These are phyloP conservation scores for Allacma fusca DNA, from an alignment of 2,888 invertebrate genomes.

Conservation along the genomic window DNA sequence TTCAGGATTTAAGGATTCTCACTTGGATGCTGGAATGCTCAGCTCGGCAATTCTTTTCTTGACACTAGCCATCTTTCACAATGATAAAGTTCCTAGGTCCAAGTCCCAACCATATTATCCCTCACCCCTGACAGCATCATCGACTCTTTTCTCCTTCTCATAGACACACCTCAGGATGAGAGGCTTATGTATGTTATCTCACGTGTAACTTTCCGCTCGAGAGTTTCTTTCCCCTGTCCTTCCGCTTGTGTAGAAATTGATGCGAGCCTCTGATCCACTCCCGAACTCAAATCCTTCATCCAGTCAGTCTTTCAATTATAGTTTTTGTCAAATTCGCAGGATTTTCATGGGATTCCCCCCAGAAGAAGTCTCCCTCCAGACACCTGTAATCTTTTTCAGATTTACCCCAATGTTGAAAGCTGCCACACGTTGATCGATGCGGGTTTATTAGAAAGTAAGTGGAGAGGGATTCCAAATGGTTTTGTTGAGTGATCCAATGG, in stretches of 20 bases:
- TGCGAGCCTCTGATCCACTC: neutral
- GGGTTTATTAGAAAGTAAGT: too few species aligned
- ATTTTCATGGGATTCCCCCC: neutral
- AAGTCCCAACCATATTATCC: slow-evolving; percentile 35
- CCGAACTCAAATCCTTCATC: slow-evolving; percentile 8
- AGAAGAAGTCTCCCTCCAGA: neutral
- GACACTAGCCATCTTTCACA: slow-evolving; percentile 49
- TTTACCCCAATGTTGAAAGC: neutral
- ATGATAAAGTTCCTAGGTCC: slow-evolving; percentile 21
- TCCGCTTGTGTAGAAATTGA: neutral
- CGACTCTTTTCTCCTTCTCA: neutral
- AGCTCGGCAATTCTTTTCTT: slow-evolving; percentile 37
- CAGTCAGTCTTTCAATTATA: neutral
- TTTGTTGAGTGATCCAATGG: too few species aligned
- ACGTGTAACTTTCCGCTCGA: neutral
- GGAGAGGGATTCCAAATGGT: neutral
- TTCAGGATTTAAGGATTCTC: slow-evolving; percentile 41
- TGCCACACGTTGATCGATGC: neutral
- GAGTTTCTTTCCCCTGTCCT: neutral
- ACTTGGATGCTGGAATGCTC: slow-evolving; percentile 45
- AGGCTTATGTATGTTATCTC: too few species aligned
- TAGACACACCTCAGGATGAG: neutral
- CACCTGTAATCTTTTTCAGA: slow-evolving; percentile 14
- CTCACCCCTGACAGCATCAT: slow-evolving; percentile 8
- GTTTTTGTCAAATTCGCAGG: slow-evolving; percentile 10